Evolutionary conservation across 2,888 invertebrate genomes (phyloP).

Genomic region (Eristalinus aeneus): DNA sequence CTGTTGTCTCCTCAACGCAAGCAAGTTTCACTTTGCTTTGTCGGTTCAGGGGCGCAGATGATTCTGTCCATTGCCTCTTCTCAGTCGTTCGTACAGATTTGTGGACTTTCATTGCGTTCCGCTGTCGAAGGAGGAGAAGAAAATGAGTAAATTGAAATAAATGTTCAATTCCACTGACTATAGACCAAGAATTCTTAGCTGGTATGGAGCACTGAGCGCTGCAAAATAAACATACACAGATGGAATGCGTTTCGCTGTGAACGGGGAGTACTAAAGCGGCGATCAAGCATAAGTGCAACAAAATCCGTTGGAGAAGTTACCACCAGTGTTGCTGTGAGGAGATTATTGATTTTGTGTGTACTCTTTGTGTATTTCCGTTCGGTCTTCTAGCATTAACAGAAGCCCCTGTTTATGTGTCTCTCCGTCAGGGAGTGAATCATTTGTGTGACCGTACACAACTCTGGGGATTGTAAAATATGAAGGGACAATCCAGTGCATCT

Average conservation of each 20-base stretch:
- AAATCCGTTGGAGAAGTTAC: not conserved
- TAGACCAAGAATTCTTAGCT: not conserved
- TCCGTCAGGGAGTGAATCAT: too few relatives aligned
- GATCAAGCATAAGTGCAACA: not conserved
- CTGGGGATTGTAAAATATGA: too few relatives aligned
- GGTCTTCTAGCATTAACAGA: too few relatives aligned
- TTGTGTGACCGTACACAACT: too few relatives aligned
- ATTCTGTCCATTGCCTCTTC: conserved; percentile 14
- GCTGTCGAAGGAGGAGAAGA: not conserved
- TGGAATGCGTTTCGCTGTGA: not conserved
- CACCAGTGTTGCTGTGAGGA: not conserved
- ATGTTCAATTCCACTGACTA: conserved; percentile 17
- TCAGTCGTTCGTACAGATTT: not conserved
- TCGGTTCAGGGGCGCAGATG: not conserved
- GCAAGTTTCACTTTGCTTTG: conserved; percentile 7
- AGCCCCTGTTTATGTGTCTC: too few relatives aligned
- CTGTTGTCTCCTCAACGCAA: not conserved
- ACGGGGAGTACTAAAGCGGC: not conserved
- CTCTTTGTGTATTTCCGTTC: too few relatives aligned
- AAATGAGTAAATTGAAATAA: not conserved
- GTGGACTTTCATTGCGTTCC: not conserved
- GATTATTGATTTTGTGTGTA: too few relatives aligned
- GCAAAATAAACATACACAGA: conserved; percentile 28
- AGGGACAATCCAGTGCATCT: too few relatives aligned
- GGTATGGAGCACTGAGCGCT: conserved; percentile 15